Conservation (phyloP, 1,140 invertebrate species). For the Probaryconus sp. region DNA sequence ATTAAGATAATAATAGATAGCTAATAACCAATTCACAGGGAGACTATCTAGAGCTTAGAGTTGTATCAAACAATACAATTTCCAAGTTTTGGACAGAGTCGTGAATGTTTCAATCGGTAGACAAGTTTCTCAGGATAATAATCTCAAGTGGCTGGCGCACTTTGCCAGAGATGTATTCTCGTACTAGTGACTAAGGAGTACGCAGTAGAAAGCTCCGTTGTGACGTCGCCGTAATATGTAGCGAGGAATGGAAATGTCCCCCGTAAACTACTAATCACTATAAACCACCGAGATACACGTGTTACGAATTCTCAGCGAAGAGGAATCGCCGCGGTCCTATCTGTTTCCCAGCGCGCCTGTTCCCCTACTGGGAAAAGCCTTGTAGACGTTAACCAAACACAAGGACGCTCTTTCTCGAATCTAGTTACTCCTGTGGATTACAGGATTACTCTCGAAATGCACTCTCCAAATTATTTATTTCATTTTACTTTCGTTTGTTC, state of each 20-base stretch:
- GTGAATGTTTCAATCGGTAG: constrained; percentile 52
- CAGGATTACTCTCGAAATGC: constrained; percentile 2
- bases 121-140: constrained; percentile 56
- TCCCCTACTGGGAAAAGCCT: constrained; percentile 67
- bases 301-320: constrained; percentile 74
- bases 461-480: background rate
- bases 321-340: constrained; percentile 64
- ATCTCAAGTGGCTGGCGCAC: constrained; percentile 56
- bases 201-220: constrained; percentile 58
- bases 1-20: constrained; percentile 9
- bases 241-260: constrained; percentile 72
- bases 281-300: constrained; percentile 76
- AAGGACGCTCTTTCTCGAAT: constrained; percentile 44
- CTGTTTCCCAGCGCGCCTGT: constrained; percentile 61
- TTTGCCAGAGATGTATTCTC: constrained; percentile 43
- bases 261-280: constrained; percentile 76
- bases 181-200: constrained; percentile 65
- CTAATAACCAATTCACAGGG: constrained; percentile 33
- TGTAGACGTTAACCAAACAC: constrained; percentile 63
- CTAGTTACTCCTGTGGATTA: constrained; percentile 28
- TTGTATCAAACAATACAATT: constrained; percentile 33
- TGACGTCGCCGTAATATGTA: constrained; percentile 62
- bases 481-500: background rate
- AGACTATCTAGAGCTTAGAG: constrained; percentile 18
- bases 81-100: constrained; percentile 46